A percentile compares a stretch with the other conserved stretches of the same genome.
phyloP scores from a whole-genome alignment of 2,888 invertebrate genomes.

The Scrobipalpa atriplicella region DNA sequence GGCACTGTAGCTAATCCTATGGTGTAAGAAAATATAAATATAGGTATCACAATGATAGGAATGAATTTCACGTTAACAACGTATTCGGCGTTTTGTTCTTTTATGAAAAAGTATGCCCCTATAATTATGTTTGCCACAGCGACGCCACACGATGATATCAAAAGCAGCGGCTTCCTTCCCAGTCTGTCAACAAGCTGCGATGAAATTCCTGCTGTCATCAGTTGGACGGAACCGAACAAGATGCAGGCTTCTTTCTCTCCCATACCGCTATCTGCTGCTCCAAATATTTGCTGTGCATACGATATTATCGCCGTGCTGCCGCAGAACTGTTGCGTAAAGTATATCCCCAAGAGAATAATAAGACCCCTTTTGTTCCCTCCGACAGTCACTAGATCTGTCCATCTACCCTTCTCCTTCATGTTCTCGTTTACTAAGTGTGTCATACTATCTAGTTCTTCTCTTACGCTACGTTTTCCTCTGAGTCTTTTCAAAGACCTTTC shows the following conservation, averaged over 20 bases:
- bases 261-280: slow-evolving; percentile 73
- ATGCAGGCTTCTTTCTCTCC: slow-evolving; percentile 78
- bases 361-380: slow-evolving; percentile 82
- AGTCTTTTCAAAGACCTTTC: slow-evolving; percentile 80
- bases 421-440: slow-evolving; percentile 77
- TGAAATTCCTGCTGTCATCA: slow-evolving; percentile 80
- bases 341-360: slow-evolving; percentile 82
- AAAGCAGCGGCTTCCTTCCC: slow-evolving; percentile 83
- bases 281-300: slow-evolving; percentile 85
- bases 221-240: slow-evolving; percentile 78
- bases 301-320: slow-evolving; percentile 83
- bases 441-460: slow-evolving; percentile 81
- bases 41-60: slow-evolving; percentile 82
- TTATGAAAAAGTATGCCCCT: slow-evolving; percentile 81
- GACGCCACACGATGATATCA: slow-evolving; percentile 82
- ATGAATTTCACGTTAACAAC: slow-evolving; percentile 77
- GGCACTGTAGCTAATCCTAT: slow-evolving; percentile 85
- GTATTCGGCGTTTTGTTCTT: slow-evolving; percentile 70
- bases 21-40: slow-evolving; percentile 84
- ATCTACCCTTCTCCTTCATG: slow-evolving; percentile 75
- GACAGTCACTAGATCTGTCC: slow-evolving; percentile 73
- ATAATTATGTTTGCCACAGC: slow-evolving; percentile 78
- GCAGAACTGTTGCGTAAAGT: slow-evolving; percentile 84
- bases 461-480: slow-evolving; percentile 79
- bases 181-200: slow-evolving; percentile 83